Conservation (phyloP, 2,797 vertebrate genomes). For the Lacerta agilis region DNA sequence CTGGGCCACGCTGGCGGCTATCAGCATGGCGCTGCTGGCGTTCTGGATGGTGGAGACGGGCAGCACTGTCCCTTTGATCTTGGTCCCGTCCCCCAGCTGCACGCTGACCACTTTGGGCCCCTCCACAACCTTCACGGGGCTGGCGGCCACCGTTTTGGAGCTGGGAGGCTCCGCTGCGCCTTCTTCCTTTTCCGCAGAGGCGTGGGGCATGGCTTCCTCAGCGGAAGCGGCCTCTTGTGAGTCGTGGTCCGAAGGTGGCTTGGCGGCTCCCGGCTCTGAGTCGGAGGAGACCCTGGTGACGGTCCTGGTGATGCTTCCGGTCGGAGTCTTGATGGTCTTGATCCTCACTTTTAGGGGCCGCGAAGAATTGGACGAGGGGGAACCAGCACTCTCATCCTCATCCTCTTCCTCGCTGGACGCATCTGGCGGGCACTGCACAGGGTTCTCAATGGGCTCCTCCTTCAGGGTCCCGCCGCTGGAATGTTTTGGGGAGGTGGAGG, state of each 20-base stretch:
- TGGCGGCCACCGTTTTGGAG: neutral
- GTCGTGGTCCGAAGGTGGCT: constrained; percentile 35
- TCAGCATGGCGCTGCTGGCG: constrained; percentile 92
- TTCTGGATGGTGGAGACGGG: constrained; percentile 87
- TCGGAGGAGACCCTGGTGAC: constrained; percentile 83
- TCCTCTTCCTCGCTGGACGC: constrained; percentile 71
- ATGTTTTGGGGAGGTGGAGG: constrained; percentile 49
- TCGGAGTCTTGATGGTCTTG: constrained; percentile 92
- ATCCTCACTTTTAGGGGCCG: constrained; percentile 93
- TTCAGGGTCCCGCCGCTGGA: constrained; percentile 50
- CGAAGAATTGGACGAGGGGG: constrained; percentile 83
- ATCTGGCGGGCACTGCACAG: constrained; percentile 32
- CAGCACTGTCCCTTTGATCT: constrained; percentile 80
- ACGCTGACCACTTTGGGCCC: constrained; percentile 76
- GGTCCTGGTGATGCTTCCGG: constrained; percentile 86
- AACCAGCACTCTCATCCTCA: constrained; percentile 83
- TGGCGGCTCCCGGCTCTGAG: constrained; percentile 56
- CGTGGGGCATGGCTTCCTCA: neutral
- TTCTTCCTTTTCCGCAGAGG: neutral
- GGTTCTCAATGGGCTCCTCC: constrained; percentile 65
- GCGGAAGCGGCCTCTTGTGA: constrained; percentile 48
- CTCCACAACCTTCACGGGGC: constrained; percentile 30
- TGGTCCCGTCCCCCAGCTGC: constrained; percentile 77
- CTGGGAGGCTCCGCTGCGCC: accelerated
- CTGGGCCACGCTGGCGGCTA: constrained; percentile 87